Evolutionary conservation across 2,888 invertebrate genomes (phyloP).

Genomic region (Stenichneumon culpator): DNA sequence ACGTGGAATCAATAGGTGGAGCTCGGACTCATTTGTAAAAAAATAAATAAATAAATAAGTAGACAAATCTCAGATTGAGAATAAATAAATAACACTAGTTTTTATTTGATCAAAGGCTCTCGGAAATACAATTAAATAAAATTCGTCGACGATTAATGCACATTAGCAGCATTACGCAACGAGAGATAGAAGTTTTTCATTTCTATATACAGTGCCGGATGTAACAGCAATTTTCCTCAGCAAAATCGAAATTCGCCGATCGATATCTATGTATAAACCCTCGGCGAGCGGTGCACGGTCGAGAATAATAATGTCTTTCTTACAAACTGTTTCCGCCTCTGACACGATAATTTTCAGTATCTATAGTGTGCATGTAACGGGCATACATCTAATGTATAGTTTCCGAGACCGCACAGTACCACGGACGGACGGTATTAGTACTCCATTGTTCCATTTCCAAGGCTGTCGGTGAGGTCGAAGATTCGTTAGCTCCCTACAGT

Average conservation of each 20-base stretch:
- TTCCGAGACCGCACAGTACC: slow-evolving; percentile 38
- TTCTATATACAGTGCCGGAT: background rate
- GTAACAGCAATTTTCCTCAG: background rate
- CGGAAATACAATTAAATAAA: background rate
- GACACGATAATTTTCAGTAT: slow-evolving; percentile 45
- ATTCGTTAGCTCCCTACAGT: slow-evolving; percentile 62
- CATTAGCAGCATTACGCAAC: background rate
- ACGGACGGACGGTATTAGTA: slow-evolving; percentile 11
- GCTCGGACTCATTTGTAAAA: background rate
- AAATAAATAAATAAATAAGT: background rate
- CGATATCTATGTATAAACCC: slow-evolving; percentile 33
- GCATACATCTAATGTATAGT: slow-evolving; percentile 26
- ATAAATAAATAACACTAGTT: background rate
- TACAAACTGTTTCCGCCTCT: slow-evolving; percentile 49
- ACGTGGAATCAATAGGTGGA: too few species aligned
- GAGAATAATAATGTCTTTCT: slow-evolving; percentile 58
- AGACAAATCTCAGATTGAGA: background rate
- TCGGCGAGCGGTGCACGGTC: slow-evolving; percentile 2
- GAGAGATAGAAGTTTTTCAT: background rate
- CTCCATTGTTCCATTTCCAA: slow-evolving; percentile 71
- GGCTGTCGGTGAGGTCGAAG: slow-evolving; percentile 70
- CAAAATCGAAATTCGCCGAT: slow-evolving; percentile 21
- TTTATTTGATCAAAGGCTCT: background rate
- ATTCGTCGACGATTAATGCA: too few species aligned
- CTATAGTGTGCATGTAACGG: slow-evolving; percentile 30